Evolutionary conservation across 2,113 vertebrate species (phyloP).

Genomic region (Grus americana): DNA sequence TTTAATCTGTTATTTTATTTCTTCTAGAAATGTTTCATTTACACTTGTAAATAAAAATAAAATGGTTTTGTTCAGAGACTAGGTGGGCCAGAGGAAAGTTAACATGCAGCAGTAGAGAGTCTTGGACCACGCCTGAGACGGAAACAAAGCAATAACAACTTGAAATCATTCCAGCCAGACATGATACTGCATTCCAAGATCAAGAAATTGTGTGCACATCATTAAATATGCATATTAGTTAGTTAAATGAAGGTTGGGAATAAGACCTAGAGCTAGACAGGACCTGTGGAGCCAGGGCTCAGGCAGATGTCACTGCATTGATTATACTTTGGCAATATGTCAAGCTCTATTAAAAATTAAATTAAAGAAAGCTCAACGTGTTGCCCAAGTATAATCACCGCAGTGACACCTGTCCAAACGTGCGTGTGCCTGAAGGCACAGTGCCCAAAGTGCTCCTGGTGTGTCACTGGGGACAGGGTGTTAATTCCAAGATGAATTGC

Average conservation of each 20-base stretch:
- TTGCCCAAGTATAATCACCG: not conserved
- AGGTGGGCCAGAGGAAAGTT: not conserved
- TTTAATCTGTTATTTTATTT: conserved; percentile 31
- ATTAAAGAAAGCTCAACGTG: not conserved
- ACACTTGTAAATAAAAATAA: conserved; percentile 39
- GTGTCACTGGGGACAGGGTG: not conserved
- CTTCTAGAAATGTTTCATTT: conserved; percentile 20
- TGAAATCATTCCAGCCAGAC: not conserved
- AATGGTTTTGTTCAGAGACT: not conserved
- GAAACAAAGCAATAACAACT: not conserved
- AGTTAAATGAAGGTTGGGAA: conserved; percentile 19
- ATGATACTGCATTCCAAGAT: not conserved
- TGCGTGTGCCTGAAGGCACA: not conserved
- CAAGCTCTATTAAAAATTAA: conserved; percentile 54
- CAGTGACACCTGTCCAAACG: not conserved
- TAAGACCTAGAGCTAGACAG: conserved; percentile 12
- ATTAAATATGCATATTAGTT: conserved; percentile 38
- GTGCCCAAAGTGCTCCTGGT: not conserved
- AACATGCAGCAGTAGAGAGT: not conserved
- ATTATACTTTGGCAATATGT: conserved; percentile 33
- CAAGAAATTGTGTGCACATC: not conserved
- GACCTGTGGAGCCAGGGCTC: not conserved
- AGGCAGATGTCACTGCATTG: conserved; percentile 38
- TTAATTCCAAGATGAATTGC: not conserved
- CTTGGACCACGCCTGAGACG: not conserved